A percentile compares a stretch with the other conserved stretches of the same genome.
These are phyloP conservation scores for Pica pica DNA, from an alignment of 2,113 vertebrate genomes.

Conservation along the genomic window DNA sequence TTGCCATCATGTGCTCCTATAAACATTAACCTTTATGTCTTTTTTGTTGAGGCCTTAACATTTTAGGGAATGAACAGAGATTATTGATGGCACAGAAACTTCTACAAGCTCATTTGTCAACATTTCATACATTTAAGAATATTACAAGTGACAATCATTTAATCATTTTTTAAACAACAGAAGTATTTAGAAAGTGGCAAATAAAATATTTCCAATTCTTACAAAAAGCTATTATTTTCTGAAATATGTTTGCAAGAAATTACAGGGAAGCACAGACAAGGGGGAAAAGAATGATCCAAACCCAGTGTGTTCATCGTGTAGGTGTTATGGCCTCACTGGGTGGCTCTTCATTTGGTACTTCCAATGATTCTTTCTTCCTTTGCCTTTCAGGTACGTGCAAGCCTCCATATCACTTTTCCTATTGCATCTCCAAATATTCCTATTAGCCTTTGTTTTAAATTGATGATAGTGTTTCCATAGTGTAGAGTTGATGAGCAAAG, in stretches of 20 bases:
- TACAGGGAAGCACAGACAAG: not conserved
- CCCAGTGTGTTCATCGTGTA: fast-evolving
- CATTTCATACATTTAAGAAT: not conserved
- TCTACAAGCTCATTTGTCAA: not conserved
- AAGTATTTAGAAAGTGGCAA: not conserved
- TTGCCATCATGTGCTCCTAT: not conserved
- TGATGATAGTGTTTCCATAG: not conserved
- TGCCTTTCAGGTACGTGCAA: not conserved
- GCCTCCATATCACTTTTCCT: not conserved
- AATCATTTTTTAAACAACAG: not conserved
- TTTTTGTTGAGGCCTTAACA: not conserved
- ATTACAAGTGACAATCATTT: not conserved
- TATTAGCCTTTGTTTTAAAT: not conserved
- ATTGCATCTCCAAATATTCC: not conserved
- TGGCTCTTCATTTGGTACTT: not conserved
- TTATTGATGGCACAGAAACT: not conserved
- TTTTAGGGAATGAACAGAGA: not conserved
- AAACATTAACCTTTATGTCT: not conserved
- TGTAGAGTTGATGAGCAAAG: not conserved
- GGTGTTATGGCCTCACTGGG: not conserved
- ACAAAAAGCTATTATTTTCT: not conserved
- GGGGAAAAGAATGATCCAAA: not conserved
- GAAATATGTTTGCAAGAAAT: not conserved
- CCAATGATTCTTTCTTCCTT: not conserved
- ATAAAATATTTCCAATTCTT: not conserved